These are phyloP conservation scores for Fulmarus glacialis DNA, from an alignment of 2,113 vertebrate species.

Conservation along the genomic window DNA sequence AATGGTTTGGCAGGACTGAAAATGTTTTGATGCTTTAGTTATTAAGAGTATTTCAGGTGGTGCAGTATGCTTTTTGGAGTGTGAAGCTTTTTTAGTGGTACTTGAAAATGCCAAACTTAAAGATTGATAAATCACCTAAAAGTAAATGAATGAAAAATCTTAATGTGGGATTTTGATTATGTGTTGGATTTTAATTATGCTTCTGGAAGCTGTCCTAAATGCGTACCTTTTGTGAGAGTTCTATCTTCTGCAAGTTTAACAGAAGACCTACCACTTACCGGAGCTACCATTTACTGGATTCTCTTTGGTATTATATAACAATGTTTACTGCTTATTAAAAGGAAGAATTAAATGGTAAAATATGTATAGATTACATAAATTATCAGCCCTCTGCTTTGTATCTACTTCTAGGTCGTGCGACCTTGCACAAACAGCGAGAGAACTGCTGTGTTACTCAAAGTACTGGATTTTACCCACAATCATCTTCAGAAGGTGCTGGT, in stretches of 20 bases:
- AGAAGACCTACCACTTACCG: background rate
- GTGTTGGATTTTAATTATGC: background rate
- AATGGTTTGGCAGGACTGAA: background rate
- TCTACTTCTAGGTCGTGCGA: conserved; percentile 75
- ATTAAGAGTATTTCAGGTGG: background rate
- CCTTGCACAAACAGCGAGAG: conserved; percentile 79
- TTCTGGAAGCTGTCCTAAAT: background rate
- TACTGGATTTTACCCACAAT: conserved; percentile 76
- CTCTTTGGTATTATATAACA: background rate
- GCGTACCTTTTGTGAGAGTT: background rate
- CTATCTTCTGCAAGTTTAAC: background rate
- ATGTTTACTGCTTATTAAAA: background rate
- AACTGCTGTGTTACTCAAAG: conserved; percentile 77
- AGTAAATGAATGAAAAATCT: background rate
- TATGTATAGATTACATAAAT: background rate
- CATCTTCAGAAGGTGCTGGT: conserved; percentile 86
- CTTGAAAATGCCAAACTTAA: background rate
- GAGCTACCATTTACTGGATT: background rate
- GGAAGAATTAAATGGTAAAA: background rate
- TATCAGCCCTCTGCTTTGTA: background rate
- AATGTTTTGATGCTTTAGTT: background rate
- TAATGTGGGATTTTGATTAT: background rate
- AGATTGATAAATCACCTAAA: background rate
- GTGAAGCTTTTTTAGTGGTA: background rate
- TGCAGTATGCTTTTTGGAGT: background rate